Conservation (phyloP, 2,797 vertebrate species). For the Hephaestus fuliginosus region DNA sequence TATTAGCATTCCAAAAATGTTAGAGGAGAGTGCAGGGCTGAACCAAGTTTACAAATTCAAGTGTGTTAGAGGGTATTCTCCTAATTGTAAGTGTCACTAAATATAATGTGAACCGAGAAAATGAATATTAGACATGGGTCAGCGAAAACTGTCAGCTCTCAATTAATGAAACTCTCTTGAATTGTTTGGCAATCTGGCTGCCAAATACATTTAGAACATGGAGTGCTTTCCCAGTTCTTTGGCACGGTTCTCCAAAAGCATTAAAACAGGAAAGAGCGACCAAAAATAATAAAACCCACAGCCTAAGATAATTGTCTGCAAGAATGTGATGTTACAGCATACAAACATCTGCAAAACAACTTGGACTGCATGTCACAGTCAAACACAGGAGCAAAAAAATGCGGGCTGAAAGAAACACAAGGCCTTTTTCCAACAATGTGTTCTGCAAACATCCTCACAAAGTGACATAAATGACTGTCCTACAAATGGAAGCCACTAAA, state of each 20-base stretch:
- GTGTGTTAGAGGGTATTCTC: background rate
- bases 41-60: slow-evolving; percentile 22
- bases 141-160: slow-evolving; percentile 20
- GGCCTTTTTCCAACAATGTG: background rate
- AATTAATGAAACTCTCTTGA: slow-evolving; percentile 30
- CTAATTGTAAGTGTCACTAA: slow-evolving; percentile 26
- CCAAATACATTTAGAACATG: slow-evolving; percentile 36
- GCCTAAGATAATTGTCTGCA: slow-evolving; percentile 42
- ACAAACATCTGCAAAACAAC: slow-evolving; percentile 29
- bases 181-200: slow-evolving; percentile 30
- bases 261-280: slow-evolving; percentile 40
- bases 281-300: slow-evolving; percentile 53
- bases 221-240: slow-evolving; percentile 30
- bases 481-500: slow-evolving; percentile 33
- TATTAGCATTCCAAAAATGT: slow-evolving; percentile 31
- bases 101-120: slow-evolving; percentile 19
- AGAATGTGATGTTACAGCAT: slow-evolving; percentile 45
- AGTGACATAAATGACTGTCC: slow-evolving; percentile 21
- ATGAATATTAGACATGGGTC: slow-evolving; percentile 21
- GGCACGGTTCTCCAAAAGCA: slow-evolving; percentile 32
- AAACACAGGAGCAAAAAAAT: slow-evolving; percentile 24
- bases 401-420: slow-evolving; percentile 9
- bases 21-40: slow-evolving; percentile 2
- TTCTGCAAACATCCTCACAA: slow-evolving; percentile 28
- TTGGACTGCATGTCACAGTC: slow-evolving; percentile 14